Percentiles rank a stretch among this genome's conserved stretches.
These are phyloP conservation scores for Drosophila novamexicana DNA, from an alignment of 1,140 invertebrate genomes.

Conservation along the genomic window DNA sequence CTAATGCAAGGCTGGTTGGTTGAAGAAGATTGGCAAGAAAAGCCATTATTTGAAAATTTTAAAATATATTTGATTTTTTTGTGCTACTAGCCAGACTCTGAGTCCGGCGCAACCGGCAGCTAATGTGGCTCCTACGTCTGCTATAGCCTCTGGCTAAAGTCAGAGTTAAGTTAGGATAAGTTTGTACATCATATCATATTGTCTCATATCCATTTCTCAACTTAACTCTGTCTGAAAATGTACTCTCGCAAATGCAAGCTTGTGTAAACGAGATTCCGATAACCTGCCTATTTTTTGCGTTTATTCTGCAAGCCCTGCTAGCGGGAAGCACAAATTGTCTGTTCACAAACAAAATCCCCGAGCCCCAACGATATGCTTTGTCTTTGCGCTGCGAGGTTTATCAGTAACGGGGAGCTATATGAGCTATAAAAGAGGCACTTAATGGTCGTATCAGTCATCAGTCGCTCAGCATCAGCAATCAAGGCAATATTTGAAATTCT, in stretches of 20 bases:
- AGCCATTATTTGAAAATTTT: not conserved
- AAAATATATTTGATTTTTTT: too few species aligned
- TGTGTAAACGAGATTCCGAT: not conserved
- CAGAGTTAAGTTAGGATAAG: too few species aligned
- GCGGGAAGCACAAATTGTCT: too few species aligned
- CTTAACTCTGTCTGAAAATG: too few species aligned
- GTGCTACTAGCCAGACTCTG: conserved; percentile 60
- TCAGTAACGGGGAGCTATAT: conserved; percentile 16
- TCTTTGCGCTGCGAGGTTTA: conserved; percentile 10
- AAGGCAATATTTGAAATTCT: too few species aligned
- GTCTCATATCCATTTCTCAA: too few species aligned
- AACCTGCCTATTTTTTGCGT: not conserved
- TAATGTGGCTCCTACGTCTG: conserved; percentile 52
- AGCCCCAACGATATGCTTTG: not conserved
- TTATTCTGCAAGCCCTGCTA: not conserved
- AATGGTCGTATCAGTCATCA: not conserved
- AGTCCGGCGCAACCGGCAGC: conserved; percentile 70
- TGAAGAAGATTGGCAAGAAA: conserved; percentile 74
- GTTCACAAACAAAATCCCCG: conserved; percentile 43
- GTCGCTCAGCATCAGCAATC: conserved; percentile 10
- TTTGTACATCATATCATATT: too few species aligned
- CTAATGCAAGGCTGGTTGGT: conserved; percentile 68
- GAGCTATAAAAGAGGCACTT: conserved; percentile 39
- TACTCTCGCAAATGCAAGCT: too few species aligned
- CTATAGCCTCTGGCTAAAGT: too few species aligned